Evolutionary conservation across 2,888 invertebrate species (phyloP), one percentile per base, ranked within the genome.

Genomic region (Ischnura elegans): DNA sequence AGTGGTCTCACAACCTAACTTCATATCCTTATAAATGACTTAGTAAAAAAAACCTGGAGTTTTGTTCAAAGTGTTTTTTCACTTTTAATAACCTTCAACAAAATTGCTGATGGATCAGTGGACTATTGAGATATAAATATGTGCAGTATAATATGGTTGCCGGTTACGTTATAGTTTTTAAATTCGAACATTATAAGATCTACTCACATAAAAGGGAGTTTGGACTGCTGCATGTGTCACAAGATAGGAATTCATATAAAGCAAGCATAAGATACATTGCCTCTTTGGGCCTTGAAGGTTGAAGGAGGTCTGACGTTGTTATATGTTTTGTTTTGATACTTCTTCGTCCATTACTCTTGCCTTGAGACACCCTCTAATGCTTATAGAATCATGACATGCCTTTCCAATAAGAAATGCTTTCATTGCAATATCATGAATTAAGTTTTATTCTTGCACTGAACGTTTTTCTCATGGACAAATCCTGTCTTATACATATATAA

Each of bases 21-120:
- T 90, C 90, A 90, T 90, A 55, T 66, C 90, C 55, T 43, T 90
- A 90, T 36, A 66, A 55, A 43, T 90, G 90, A 90, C 61, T 61
- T 90, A 90, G 90, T 90, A 90, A 90, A 76, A 90, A 90, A 76
- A 90, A 45, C 90, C 90, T 90, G 90, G 61, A 90, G 66, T 90
- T 90, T 90, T 61, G 61, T 90, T 90, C 43, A 90, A 90, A 90
- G 90, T 90, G 90, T 66, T 90, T 61, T 90, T 90, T 90, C 90
- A 90, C 90, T 90, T 90, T 90, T 90, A 61, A 90, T 66, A 66
- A 25, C 90, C 90, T 90, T 90, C 61, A 16, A 90, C 55, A 61
- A 55, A 61, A 13, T 76, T 90, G 61, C 61, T 90, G 61, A 43
- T 55, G 90, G 61, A 43, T 55, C 25, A 66, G n/a, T 13, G 46